Base-by-base conservation (phyloP, 1,140 invertebrate genomes). In the Bicyclus anynana region DNA sequence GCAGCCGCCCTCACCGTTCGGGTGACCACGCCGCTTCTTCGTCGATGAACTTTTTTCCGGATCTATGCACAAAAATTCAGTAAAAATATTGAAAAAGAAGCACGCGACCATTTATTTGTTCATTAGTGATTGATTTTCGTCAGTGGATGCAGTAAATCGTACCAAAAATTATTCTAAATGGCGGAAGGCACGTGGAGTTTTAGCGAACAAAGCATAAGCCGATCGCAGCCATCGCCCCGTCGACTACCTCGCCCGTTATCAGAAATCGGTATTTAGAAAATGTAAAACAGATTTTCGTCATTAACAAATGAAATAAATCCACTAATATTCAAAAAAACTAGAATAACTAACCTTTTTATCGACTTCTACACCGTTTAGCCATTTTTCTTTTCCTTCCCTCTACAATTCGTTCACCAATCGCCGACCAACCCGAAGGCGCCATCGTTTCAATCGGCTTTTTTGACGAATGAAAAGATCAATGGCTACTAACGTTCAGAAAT, bases 111-210 rank as follows among this genome's bases (percentile, higher is more conserved):
- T 10, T 10, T 26, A 26, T 12, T 9, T 1, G 2, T 26, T 47
- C 13, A 1, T 13, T 27, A 27, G 14, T 0, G 12, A 10, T 26
- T 2, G 9, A 47, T 47, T 47, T 23, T 7, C 5, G 0, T 13
- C 6, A 26, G n/a, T 7, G 27, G 6, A 16, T 26, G 44, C 21
- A 13, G 21, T 47, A 47, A 60, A 56, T 62, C 33, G 51, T 50
- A 42, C 44, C 16, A 49, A 72, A 65, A 63, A 65, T 54, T 53
- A 64, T 64, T 67, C 62, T 75, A 81, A 87, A 87, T 87, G 83
- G 85, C 81, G 83, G 83, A 84, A 77, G 81, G 83, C 85, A 88
- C 85, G 85, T 88, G 85, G 85, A 85, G 77, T 76, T 79, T 69
- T 62, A n/a, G 60, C 66, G 83, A 88, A 88, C 85, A 88, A 88